These are phyloP conservation scores for Tragelaphus eurycerus DNA, from an alignment of 2,797 vertebrate species.

Conservation along the genomic window DNA sequence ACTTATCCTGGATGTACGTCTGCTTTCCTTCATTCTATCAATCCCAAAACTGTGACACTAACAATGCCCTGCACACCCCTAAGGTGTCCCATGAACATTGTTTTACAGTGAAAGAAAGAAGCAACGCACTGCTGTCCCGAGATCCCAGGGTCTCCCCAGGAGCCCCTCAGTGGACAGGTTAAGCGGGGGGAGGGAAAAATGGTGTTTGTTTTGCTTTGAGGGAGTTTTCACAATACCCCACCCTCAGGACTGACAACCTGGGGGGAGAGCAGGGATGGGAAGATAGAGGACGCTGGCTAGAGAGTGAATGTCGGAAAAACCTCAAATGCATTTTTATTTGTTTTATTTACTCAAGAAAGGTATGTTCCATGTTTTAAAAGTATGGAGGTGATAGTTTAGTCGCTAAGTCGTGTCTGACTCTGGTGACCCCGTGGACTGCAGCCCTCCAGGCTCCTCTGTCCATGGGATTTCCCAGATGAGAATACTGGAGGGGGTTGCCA, in stretches of 20 bases:
- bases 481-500: background rate
- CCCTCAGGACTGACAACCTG: background rate
- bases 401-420: background rate
- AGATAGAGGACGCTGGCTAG: background rate
- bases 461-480: background rate
- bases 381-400: background rate
- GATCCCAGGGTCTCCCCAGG: background rate
- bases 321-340: background rate
- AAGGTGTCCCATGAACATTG: background rate
- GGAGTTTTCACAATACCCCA: background rate
- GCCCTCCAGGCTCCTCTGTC: background rate
- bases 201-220: background rate
- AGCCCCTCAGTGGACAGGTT: background rate
- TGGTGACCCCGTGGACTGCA: background rate
- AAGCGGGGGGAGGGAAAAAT: background rate
- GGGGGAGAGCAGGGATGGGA: background rate
- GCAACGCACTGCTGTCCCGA: background rate
- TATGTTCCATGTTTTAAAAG: background rate
- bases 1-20: background rate
- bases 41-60: background rate
- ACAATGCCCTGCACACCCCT: background rate
- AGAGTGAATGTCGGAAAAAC: background rate
- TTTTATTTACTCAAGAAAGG: background rate
- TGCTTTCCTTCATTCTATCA: background rate
- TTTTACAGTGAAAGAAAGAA: background rate